Base-by-base conservation (phyloP, 2,797 vertebrate species). In the Syndactyla subalaris region DNA sequence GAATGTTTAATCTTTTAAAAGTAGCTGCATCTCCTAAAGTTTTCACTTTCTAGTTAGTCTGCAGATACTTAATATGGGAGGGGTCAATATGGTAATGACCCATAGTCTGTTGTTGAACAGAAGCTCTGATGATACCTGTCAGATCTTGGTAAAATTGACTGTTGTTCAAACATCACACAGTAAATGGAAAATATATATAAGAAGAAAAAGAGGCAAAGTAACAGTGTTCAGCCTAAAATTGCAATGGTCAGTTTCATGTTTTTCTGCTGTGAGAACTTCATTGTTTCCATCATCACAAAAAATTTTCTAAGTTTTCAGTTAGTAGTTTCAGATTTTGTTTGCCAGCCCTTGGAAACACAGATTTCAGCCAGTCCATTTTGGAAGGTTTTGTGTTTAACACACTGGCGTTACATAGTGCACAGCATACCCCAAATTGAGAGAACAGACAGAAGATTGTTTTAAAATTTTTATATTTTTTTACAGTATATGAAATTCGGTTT, bases 1-100 rank as follows among this genome's bases (percentile, higher is more conserved):
- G 68, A 85, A 75, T 87, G 77, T 68, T 93, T 48, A 76, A 45
- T 93, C 58, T 90, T 89, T 96, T 84, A 75, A 93, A 89, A 95
- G 32, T 18, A 77, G 27, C 12, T 79, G 6, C 7, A 22, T 24
- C 20, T 84, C 43, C 46, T n/a, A 62, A 62, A 14, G 27, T 23
- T 80, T 77, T 70, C 38, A 7, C 49, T 65, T 43, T 88, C 41
- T 57, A 27, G 7, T 41, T 59, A 34, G 19, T 68, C n/a, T 89
- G 29, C 32, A 68, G 85, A 8, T 72, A 19, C 2, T 52, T 82
- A 38, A 34, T 36, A 2, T 36, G 32, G 26, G 66, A 76, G 26
- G 18, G 36, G 12, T 76, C 27, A 27, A 2, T 49, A 14, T 8
- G 12, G 23, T 73, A 45, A 16, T 41, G 43, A 41, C 51, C 10